Evolutionary conservation across 2,888 invertebrate species (phyloP), one percentile per base, ranked within the genome.

Genomic region (Drosophila trichaetosa): DNA sequence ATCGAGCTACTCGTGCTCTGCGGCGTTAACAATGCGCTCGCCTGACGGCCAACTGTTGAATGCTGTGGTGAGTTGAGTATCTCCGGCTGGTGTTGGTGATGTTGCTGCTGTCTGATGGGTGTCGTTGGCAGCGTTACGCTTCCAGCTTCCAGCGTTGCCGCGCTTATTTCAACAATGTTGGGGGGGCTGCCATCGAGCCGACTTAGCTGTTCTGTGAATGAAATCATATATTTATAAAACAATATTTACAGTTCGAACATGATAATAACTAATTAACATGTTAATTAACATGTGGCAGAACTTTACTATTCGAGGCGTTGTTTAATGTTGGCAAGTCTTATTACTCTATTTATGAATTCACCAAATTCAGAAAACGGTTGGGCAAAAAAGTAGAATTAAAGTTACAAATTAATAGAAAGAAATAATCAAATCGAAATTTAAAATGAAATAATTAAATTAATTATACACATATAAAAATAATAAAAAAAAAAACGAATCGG

Each of bases 171-270:
- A 56, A 72, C 80, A 62, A 79, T 72, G 21, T 51, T 71, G 27
- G 88, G 79, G 29, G 88, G 78, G 29, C 85, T 89, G 31, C 92
- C 92, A 83, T 92, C 92, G 59, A 92, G 69, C 72, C 92, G 92
- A 67, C 91, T 92, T 34, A 92, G 80, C 27, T 92, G 92, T 75
- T 91, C 92, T 92, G 59, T n/a, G 4, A 60, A 72, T 69, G 52
- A 38, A 40, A 46, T 46, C 42, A 18, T 21, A 54, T n/a, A 10
- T 18, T 49, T 42, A 36, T 13, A 18, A 33, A 66, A 33, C 40
- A 51, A n/a, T 34, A 42, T n/a, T 54, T 48, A 29, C 11, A 40
- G 7, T n/a, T 51, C n/a, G n/a, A n/a, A 51, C 11, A 2, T 29
- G 6, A 51, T n/a, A 29, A 6, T n/a, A 51, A 49, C 27, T 51